Base-by-base conservation (phyloP, 2,888 invertebrate genomes). In the Drosophila histrio region DNA sequence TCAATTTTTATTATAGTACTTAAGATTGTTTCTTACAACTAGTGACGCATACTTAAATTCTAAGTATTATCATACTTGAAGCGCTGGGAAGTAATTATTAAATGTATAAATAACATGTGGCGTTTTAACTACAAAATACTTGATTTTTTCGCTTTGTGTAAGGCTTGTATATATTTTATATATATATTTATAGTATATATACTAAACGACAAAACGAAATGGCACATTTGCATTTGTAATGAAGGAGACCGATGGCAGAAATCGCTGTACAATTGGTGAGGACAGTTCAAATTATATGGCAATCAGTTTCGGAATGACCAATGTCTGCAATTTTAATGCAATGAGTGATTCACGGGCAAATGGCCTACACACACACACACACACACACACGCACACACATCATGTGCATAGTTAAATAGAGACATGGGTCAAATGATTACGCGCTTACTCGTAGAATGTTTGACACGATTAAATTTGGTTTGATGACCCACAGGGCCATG, bases 231-330 rank as follows among this genome's bases (percentile, higher is more conserved):
- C 58, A 66, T 61, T 50, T 39, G 36, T 53, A 54, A 69, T 64
- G 53, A 41, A n/a, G 4, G 19, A 15, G 24, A n/a, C n/a, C 7
- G 11, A 28, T 8, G 41, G 54, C 54, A 54, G 32, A 32, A 58
- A 63, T 58, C 22, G 44, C 9, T 36, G 3, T 9, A 41, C 69
- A 65, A 74, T 71, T 75, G 67, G 49, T 61, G 77, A 57, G 66
- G 77, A 68, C 74, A 61, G 68, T 47, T 61, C 54, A 74, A 83
- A 80, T 83, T 83, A 77, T 83, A 83, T 77, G 52, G 75, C 65
- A 83, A 80, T 83, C 78, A 72, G 75, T 57, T 56, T 30, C 44
- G 22, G 13, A 67, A 56, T 56, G 67, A 39, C 22, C 54, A 46
- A 46, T 58, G 47, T 43, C 60, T 60, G 69, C 65, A 62, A 64